Conservation (phyloP, 2,797 vertebrate species). For the Avahi laniger region DNA sequence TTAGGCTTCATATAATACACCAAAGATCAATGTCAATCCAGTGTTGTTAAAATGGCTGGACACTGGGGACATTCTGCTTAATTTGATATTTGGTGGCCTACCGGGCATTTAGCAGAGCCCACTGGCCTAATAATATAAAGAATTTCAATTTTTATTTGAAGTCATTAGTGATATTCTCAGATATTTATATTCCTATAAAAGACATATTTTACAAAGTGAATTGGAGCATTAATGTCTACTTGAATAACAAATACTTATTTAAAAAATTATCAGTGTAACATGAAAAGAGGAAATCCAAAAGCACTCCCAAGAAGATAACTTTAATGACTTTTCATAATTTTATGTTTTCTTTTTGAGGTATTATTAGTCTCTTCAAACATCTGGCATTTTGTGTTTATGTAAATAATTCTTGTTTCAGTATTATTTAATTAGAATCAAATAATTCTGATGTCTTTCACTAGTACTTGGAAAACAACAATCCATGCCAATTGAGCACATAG, state of each 20-base stretch:
- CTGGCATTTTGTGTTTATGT: constrained; percentile 8
- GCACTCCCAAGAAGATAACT: not conserved
- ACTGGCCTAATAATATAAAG: constrained; percentile 74
- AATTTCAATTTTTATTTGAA: constrained; percentile 82
- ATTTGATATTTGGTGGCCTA: constrained; percentile 80
- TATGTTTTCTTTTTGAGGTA: constrained; percentile 31
- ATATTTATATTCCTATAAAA: constrained; percentile 47
- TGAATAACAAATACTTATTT: constrained; percentile 20
- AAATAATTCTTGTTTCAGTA: not conserved
- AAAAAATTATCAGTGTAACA: constrained; percentile 27
- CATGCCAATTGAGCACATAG: not conserved
- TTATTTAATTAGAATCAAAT: constrained; percentile 14
- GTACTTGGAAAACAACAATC: not conserved
- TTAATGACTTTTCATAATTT: constrained; percentile 36
- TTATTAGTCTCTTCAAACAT: constrained; percentile 56
- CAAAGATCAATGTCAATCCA: constrained; percentile 88
- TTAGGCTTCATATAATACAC: constrained; percentile 86
- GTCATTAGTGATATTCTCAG: not conserved
- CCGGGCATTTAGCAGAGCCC: constrained; percentile 83
- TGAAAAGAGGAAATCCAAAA: constrained; percentile 2
- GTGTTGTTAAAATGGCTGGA: constrained; percentile 91
- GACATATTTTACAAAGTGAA: constrained; percentile 51
- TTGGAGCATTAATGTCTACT: constrained; percentile 2
- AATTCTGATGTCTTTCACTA: not conserved
- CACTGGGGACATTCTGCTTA: constrained; percentile 83